Base-by-base conservation (phyloP, 2,113 vertebrate species). In the Antechinus flavipes region DNA sequence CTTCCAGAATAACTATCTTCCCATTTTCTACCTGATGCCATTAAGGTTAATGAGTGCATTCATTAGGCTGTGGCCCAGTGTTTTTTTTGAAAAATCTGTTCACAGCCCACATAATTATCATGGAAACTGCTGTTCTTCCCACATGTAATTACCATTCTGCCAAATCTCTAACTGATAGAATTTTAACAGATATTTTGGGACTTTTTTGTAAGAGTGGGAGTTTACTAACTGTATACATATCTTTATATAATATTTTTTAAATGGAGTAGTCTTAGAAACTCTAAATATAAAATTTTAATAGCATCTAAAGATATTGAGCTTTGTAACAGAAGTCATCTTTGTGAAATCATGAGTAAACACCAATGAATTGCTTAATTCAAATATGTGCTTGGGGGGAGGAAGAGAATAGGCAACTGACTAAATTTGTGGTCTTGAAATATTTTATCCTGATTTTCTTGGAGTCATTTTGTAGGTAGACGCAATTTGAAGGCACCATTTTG, bases 31-130 rank as follows among this genome's bases (percentile, higher is more conserved):
- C 53, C 94, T 97, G 92, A 95, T 91, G 91, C 55, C 97, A 96
- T 97, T 98, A 94, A 96, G 94, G 96, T 97, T 98, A 98, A 98
- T 97, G 97, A 98, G 94, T 76, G 76, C 90, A 98, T 97, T 98
- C 95, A 98, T 98, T 97, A 98, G 95, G 24, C 92, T 55, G 22
- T 35, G 97, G 93, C 94, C 76, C 53, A 89, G 94, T 93, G 52
- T 56, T 61, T 90, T 97, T 55, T 93, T 96, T 94, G 46, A 93
- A 95, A 98, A 98, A 97, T 96, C 91, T 98, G 92, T 95, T 98
- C 97, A 25, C 93, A 96, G 68, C 97, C 94, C 96, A 98, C 95
- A 97, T 97, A 98, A 98, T 97, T 97, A 96, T 98, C 96, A 97
- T 97, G 96, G 94, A 98, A 98, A 96, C 94, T 97, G 95, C 92